These are phyloP conservation scores for Lycia hirtaria DNA, from an alignment of 2,888 invertebrate genomes.

Conservation along the genomic window DNA sequence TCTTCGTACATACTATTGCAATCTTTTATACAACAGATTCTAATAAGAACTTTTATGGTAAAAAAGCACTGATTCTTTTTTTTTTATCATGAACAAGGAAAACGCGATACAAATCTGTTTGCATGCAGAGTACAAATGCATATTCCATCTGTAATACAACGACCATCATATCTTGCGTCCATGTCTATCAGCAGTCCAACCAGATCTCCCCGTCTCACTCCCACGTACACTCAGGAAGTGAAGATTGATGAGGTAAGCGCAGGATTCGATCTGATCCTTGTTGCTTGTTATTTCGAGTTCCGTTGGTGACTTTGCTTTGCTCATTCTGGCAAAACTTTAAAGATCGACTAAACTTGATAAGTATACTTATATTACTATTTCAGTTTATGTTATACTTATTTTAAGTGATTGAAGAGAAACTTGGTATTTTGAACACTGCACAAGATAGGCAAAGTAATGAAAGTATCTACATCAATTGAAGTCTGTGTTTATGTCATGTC, in stretches of 20 bases:
- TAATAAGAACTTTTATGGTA: background rate
- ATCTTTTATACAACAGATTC: background rate
- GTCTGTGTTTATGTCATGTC: too few species aligned
- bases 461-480: too few species aligned
- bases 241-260: slow-evolving; percentile 75
- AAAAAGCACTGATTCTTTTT: too few species aligned
- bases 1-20: background rate
- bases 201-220: slow-evolving; percentile 49
- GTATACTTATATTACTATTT: background rate
- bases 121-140: slow-evolving; percentile 40
- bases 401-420: too few species aligned
- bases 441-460: too few species aligned
- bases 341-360: background rate
- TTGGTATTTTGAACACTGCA: too few species aligned
- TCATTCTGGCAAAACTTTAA: background rate
- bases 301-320: slow-evolving; percentile 17
- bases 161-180: slow-evolving; percentile 45
- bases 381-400: background rate
- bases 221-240: slow-evolving; percentile 68
- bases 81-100: background rate
- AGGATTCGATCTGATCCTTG: slow-evolving; percentile 21
- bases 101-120: slow-evolving; percentile 1
- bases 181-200: slow-evolving; percentile 41
- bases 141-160: slow-evolving; percentile 54
- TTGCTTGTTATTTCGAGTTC: slow-evolving; percentile 25